Conservation (phyloP, 1,140 invertebrate genomes). For the Temnothorax longispinosus region DNA sequence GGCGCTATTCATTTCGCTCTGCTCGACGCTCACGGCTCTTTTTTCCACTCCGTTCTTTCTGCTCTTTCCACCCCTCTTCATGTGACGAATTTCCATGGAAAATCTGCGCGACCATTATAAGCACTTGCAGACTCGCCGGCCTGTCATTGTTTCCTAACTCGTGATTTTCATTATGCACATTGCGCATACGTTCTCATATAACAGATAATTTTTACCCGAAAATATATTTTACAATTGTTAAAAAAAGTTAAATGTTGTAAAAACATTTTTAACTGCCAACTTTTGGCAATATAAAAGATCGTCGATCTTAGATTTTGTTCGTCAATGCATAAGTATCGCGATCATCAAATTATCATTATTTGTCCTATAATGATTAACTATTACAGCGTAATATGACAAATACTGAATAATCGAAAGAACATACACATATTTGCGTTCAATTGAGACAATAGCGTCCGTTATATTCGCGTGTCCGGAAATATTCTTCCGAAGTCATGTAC, state of each 20-base stretch:
- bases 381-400: not conserved
- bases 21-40: slow-evolving; percentile 35
- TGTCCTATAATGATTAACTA: not conserved
- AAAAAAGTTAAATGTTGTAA: not conserved
- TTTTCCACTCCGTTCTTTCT: slow-evolving; percentile 28
- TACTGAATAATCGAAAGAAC: not conserved
- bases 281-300: not conserved
- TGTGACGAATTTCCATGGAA: slow-evolving; percentile 54
- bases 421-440: no score
- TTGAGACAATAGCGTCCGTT: not conserved
- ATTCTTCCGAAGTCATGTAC: slow-evolving; percentile 17
- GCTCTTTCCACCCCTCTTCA: slow-evolving; percentile 3
- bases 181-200: not conserved
- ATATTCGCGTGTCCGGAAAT: slow-evolving; percentile 35
- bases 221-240: not conserved
- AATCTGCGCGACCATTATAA: slow-evolving; percentile 47
- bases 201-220: not conserved
- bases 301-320: not conserved
- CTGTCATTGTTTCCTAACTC: slow-evolving; percentile 44
- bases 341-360: not conserved
- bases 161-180: slow-evolving; percentile 21
- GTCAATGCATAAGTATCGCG: not conserved
- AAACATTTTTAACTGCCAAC: not conserved
- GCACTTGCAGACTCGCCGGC: slow-evolving; percentile 41
- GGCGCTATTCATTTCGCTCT: slow-evolving; percentile 63